Evolutionary conservation across 2,888 invertebrate genomes (phyloP).

Genomic region (Heliconius ethilla): DNA sequence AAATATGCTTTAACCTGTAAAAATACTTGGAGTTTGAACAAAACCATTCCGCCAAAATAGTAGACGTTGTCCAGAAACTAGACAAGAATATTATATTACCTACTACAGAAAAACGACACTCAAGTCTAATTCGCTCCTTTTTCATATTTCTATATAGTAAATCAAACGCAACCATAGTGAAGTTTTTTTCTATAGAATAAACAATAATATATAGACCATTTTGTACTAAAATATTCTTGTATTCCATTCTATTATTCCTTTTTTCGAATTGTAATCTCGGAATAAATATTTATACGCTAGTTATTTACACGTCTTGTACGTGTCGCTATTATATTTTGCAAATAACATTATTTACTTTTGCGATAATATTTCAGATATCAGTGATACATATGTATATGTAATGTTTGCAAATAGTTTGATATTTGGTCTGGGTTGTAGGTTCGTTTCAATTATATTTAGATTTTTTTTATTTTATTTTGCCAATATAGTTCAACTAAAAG

Average conservation of each 20-base stretch:
- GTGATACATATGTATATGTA: not conserved
- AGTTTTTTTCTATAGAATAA: not conserved
- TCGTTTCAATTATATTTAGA: not conserved
- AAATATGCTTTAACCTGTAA: not conserved
- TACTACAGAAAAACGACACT: not conserved
- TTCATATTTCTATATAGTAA: not conserved
- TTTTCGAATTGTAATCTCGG: not conserved
- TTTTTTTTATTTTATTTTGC: not conserved
- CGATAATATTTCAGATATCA: not conserved
- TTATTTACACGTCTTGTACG: not conserved
- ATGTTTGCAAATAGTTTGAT: not conserved
- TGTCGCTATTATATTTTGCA: not conserved
- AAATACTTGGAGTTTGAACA: not conserved
- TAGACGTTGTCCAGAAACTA: not conserved
- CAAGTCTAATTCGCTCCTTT: no score
- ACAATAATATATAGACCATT: not conserved
- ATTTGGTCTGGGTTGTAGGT: not conserved
- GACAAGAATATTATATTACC: not conserved
- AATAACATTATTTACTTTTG: not conserved
- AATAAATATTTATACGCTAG: not conserved
- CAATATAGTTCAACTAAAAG: no score
- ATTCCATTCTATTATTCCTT: not conserved
- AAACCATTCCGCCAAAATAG: not conserved
- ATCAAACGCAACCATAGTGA: not conserved
- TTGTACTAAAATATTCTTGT: not conserved